Conservation (phyloP, 2,797 vertebrate genomes). For the Melanotaenia maccullochi region DNA sequence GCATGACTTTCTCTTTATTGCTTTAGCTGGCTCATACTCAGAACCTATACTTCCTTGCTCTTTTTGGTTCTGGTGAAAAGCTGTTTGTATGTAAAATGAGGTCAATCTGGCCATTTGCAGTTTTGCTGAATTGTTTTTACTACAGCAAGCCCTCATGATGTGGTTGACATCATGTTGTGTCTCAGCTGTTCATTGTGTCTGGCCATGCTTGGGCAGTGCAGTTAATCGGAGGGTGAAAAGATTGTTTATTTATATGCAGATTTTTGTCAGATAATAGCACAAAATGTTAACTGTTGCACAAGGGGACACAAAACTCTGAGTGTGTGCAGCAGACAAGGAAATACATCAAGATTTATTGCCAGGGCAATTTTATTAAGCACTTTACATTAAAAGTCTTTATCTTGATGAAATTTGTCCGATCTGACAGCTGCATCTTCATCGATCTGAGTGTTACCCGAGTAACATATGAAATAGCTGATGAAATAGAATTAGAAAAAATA, state of each 20-base stretch:
- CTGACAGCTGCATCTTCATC: conserved; percentile 12
- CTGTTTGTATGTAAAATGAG: conserved; percentile 23
- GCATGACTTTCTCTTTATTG: conserved; percentile 25
- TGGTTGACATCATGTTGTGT: conserved; percentile 37
- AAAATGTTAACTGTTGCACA: conserved; percentile 11
- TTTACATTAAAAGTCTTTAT: conserved; percentile 8
- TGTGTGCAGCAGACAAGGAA: neutral
- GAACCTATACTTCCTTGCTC: conserved; percentile 9
- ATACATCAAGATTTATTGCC: conserved; percentile 8
- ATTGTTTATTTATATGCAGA: conserved; percentile 32
- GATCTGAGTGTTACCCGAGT: conserved; percentile 2
- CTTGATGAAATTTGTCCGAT: neutral
- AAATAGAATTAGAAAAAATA: neutral
- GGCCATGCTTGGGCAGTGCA: conserved; percentile 17
- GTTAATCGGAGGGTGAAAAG: conserved; percentile 30
- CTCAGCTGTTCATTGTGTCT: conserved; percentile 52
- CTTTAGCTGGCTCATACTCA: conserved; percentile 23
- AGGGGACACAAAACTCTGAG: conserved; percentile 15
- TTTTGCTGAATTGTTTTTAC: conserved; percentile 42
- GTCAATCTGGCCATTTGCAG: conserved; percentile 29
- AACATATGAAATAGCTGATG: conserved; percentile 2
- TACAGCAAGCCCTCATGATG: conserved; percentile 15
- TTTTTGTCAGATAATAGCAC: conserved; percentile 32
- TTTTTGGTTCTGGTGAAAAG: conserved; percentile 27
- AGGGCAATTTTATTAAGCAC: neutral